Conservation (phyloP, 2,113 vertebrate species). For the Rhea pennata region DNA sequence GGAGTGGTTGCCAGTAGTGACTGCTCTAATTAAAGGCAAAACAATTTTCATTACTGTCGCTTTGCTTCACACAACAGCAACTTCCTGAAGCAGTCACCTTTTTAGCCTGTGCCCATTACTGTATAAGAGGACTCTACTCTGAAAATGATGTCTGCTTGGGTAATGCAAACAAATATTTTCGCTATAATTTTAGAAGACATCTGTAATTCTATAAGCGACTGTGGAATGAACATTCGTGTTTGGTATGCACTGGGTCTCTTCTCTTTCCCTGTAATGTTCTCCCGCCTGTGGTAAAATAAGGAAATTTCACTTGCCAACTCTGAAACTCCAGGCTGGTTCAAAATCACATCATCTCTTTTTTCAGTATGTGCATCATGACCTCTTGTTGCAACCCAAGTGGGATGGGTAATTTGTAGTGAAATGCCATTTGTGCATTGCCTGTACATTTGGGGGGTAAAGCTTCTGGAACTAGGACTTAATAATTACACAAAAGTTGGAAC, state of each 20-base stretch:
- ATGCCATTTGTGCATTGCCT: background rate
- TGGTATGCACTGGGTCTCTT: background rate
- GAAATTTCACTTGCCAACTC: background rate
- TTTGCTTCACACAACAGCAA: slow-evolving; percentile 23
- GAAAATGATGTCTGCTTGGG: background rate
- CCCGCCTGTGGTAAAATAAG: background rate
- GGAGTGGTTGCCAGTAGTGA: slow-evolving; percentile 45
- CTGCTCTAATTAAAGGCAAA: slow-evolving; percentile 48
- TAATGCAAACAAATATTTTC: background rate
- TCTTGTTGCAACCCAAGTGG: background rate
- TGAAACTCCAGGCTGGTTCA: background rate
- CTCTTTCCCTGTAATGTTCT: background rate
- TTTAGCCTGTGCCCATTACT: background rate
- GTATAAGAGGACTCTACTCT: background rate
- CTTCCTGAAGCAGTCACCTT: background rate
- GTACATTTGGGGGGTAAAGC: background rate
- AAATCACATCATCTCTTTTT: background rate
- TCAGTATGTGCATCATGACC: background rate
- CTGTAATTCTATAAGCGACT: background rate
- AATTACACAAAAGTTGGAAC: background rate
- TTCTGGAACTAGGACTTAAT: background rate
- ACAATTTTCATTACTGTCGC: background rate
- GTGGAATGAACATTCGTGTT: rapidly evolving
- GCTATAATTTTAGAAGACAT: background rate
- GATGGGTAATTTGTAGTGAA: background rate